Evolutionary conservation across 2,888 invertebrate species (phyloP).

Genomic region (Pseudococcus jackbeardsleyi): DNA sequence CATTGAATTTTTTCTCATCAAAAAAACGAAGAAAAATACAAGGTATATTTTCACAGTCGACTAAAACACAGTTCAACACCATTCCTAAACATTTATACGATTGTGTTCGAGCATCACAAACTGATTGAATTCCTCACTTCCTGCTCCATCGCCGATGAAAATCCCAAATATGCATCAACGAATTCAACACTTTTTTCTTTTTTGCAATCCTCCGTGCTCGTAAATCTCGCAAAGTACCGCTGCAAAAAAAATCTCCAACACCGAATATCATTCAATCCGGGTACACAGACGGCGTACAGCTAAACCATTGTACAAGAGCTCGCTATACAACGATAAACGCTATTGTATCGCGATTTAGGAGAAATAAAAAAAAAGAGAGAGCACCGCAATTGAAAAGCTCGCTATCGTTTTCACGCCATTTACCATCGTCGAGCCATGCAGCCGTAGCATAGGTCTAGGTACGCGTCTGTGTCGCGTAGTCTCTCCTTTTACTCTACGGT

Average conservation of each 20-base stretch:
- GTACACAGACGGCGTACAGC: background rate
- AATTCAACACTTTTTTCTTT: background rate
- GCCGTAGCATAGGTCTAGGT: background rate
- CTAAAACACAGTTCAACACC: too few species aligned
- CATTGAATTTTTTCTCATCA: too few species aligned
- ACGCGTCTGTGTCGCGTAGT: background rate
- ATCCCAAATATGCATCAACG: background rate
- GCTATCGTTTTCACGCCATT: conserved; percentile 35
- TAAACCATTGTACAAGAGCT: conserved; percentile 12
- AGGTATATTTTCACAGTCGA: too few species aligned
- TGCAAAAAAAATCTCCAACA: background rate
- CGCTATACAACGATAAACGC: conserved; percentile 2
- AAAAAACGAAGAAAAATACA: too few species aligned
- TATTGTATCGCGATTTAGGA: conserved; percentile 19
- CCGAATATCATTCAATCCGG: background rate
- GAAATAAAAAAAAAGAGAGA: conserved; percentile 11
- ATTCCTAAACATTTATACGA: too few species aligned
- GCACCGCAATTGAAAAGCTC: conserved; percentile 37
- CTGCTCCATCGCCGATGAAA: background rate
- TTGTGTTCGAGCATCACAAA: background rate
- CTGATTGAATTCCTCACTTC: background rate
- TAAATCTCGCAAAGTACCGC: too few species aligned
- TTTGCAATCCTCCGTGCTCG: background rate
- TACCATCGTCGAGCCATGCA: background rate
- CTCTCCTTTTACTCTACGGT: background rate